Percentiles rank a stretch among this genome's conserved stretches.
Evolutionary conservation across 2,888 invertebrate species (phyloP).

Genomic region (Margaritifera margaritifera): DNA sequence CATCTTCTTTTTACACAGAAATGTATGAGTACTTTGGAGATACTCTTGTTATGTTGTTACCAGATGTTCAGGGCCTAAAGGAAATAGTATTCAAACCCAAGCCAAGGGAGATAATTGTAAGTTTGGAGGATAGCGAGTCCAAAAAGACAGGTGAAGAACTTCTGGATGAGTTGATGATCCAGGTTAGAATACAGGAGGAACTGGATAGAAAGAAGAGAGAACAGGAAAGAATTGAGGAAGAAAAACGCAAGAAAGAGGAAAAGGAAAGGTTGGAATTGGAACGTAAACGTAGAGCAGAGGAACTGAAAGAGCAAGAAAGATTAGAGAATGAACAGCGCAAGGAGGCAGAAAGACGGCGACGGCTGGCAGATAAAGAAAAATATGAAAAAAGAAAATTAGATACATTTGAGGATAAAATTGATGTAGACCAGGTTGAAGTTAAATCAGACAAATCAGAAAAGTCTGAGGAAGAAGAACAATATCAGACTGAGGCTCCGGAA

Average conservation of each 20-base stretch:
- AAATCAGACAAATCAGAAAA: slow-evolving; percentile 27
- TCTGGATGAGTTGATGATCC: slow-evolving; percentile 63
- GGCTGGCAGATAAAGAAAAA: slow-evolving; percentile 21
- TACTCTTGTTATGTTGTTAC: slow-evolving; percentile 60
- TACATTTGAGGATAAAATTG: slow-evolving; percentile 38
- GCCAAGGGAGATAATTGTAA: slow-evolving; percentile 44
- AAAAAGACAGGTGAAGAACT: slow-evolving; percentile 66
- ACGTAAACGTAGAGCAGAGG: slow-evolving; percentile 3
- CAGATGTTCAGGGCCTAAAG: slow-evolving; percentile 46
- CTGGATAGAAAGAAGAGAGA: slow-evolving; percentile 46
- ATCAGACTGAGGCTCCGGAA: slow-evolving; percentile 4
- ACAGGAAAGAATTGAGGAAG: slow-evolving; percentile 28
- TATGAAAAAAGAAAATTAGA: slow-evolving; percentile 19
- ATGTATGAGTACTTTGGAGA: slow-evolving; percentile 71
- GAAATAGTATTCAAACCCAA: slow-evolving; percentile 47
- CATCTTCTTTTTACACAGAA: slow-evolving; percentile 52
- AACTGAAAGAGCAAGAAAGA: slow-evolving; percentile 16
- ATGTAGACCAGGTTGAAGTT: slow-evolving; percentile 33
- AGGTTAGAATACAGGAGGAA: slow-evolving; percentile 54
- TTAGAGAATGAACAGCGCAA: slow-evolving; percentile 37
- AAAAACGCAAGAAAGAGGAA: slow-evolving; percentile 28
- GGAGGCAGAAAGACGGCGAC: slow-evolving; percentile 36
- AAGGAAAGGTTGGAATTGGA: slow-evolving; percentile 17
- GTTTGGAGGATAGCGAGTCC: slow-evolving; percentile 56
- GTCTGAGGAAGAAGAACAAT: slow-evolving; percentile 25